Evolutionary conservation across 2,113 vertebrate genomes (phyloP).

Genomic region (Sinocyclocheilus anshuiensis): DNA sequence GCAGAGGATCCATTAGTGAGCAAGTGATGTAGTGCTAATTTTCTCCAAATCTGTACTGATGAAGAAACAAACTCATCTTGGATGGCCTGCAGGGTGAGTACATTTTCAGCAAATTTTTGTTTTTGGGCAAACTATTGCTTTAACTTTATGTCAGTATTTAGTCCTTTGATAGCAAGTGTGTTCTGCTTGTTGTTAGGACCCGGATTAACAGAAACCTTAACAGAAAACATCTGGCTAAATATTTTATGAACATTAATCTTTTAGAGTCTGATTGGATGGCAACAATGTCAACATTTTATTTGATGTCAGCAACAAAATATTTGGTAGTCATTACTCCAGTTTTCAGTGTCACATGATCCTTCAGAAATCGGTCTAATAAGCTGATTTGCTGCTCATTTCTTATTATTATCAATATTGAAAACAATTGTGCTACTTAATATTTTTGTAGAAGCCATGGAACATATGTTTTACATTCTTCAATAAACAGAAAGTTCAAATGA

Average conservation of each 20-base stretch:
- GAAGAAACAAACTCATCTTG: not conserved
- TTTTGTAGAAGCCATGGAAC: not conserved
- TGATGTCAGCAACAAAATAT: not conserved
- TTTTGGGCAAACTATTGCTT: not conserved
- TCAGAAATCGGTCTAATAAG: not conserved
- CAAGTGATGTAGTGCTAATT: not conserved
- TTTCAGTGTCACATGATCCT: not conserved
- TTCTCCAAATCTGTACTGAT: not conserved
- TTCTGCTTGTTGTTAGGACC: too few species aligned
- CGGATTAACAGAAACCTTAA: not conserved
- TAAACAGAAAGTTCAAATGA: not conserved
- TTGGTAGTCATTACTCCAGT: too few species aligned
- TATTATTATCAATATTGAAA: not conserved
- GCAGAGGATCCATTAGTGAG: not conserved
- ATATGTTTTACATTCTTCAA: not conserved
- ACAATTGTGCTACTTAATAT: not conserved
- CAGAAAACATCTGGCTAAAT: not conserved
- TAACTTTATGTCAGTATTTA: not conserved
- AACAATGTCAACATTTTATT: not conserved
- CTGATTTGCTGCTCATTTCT: not conserved
- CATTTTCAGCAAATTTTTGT: not conserved
- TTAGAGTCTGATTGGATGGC: not conserved
- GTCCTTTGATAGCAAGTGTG: not conserved
- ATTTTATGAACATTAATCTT: not conserved
- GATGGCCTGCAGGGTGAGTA: not conserved